These are phyloP conservation scores for Drosophila kurseongensis DNA, from an alignment of 1,140 invertebrate species.

Conservation along the genomic window DNA sequence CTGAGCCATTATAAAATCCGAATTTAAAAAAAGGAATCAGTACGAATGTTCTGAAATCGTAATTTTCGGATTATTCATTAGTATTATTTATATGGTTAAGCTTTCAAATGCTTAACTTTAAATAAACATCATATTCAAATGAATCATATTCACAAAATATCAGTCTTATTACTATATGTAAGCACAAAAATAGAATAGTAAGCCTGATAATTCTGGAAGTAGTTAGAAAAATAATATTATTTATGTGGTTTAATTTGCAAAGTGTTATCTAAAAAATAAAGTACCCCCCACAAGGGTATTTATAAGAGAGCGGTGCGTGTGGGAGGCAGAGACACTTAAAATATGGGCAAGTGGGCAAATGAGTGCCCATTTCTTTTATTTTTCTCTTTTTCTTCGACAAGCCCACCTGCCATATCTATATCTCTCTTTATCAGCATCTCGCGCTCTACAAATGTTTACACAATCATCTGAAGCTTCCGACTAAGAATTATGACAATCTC, in stretches of 20 bases:
- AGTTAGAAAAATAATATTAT: neutral
- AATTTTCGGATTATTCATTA: too few relatives aligned
- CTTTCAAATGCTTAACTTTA: too few relatives aligned
- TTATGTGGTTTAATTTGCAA: neutral
- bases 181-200: too few relatives aligned
- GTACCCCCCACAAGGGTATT: slow-evolving; percentile 3
- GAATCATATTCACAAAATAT: too few relatives aligned
- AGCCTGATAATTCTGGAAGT: too few relatives aligned
- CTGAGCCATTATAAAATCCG: too few relatives aligned
- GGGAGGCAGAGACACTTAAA: slow-evolving; percentile 22
- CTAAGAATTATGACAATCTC: slow-evolving; percentile 52
- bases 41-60: too few relatives aligned
- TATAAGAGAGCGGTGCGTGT: slow-evolving; percentile 3
- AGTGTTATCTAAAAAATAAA: too few relatives aligned
- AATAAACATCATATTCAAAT: too few relatives aligned
- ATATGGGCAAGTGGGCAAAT: slow-evolving; percentile 70
- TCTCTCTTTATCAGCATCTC: slow-evolving; percentile 39
- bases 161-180: too few relatives aligned
- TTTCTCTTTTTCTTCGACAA: slow-evolving; percentile 31
- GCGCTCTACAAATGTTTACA: slow-evolving; percentile 50
- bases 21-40: too few relatives aligned
- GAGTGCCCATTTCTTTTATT: slow-evolving; percentile 16
- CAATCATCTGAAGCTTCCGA: slow-evolving; percentile 56
- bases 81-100: too few relatives aligned
- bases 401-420: slow-evolving; percentile 49